phyloP scores from a whole-genome alignment of 2,888 invertebrate species.

The Hipparchia semele region DNA sequence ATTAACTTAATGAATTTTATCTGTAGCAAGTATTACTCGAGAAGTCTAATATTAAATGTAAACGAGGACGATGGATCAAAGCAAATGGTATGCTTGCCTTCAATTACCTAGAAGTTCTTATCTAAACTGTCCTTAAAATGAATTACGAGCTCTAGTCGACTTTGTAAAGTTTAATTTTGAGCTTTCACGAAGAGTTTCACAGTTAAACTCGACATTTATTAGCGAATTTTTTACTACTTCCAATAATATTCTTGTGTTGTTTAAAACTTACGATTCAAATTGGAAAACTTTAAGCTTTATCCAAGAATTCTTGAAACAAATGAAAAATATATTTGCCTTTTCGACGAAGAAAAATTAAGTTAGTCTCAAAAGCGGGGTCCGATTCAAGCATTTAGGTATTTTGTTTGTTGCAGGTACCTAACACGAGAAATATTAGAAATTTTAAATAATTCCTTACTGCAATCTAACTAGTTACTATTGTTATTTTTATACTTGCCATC shows the following conservation, averaged over 20 bases:
- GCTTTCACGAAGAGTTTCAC: constrained; percentile 4
- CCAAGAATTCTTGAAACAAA: background rate
- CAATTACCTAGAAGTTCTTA: constrained; percentile 38
- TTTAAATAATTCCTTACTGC: too few species aligned
- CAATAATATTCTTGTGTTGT: too few species aligned
- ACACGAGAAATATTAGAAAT: too few species aligned
- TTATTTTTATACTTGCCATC: too few species aligned
- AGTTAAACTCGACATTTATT: background rate
- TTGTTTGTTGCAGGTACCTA: too few species aligned
- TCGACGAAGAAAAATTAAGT: background rate
- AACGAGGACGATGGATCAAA: constrained; percentile 36
- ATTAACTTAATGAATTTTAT: background rate
- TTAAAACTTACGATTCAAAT: too few species aligned
- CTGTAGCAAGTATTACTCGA: background rate
- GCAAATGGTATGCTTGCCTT: constrained; percentile 35
- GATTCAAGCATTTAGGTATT: too few species aligned
- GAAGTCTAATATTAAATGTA: constrained; percentile 1
- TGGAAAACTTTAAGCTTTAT: background rate
- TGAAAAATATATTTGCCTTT: background rate
- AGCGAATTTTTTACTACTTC: too few species aligned
- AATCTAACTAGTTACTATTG: too few species aligned
- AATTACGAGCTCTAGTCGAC: constrained; percentile 18
- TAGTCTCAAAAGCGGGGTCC: too few species aligned
- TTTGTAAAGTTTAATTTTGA: constrained; percentile 17
- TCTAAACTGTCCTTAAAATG: constrained; percentile 26